Evolutionary conservation across 2,797 vertebrate genomes (phyloP).

Genomic region (Lacerta agilis): DNA sequence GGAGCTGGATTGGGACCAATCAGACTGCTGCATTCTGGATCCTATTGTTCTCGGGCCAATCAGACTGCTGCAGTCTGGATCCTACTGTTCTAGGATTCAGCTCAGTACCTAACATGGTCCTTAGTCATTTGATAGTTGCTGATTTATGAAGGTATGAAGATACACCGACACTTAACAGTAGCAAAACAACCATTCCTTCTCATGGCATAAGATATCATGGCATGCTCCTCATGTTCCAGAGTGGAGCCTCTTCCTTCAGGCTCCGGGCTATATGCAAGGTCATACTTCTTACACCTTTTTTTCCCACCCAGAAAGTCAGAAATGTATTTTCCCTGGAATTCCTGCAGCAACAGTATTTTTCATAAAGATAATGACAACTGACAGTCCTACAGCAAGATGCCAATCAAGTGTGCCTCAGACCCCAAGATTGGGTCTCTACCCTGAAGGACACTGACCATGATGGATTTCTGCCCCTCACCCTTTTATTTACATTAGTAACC

Average conservation of each 20-base stretch:
- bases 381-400: not conserved
- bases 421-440: not conserved
- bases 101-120: too few species aligned
- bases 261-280: not conserved
- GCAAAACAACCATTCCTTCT: not conserved
- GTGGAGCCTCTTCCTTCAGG: not conserved
- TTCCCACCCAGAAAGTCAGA: not conserved
- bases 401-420: not conserved
- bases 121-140: not conserved
- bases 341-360: not conserved
- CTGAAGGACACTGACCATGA: not conserved
- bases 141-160: not conserved
- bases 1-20: too few species aligned
- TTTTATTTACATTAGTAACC: not conserved
- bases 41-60: too few species aligned
- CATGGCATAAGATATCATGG: not conserved
- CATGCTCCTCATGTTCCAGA: not conserved
- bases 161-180: not conserved
- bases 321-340: not conserved
- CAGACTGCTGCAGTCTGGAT: too few species aligned
- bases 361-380: slow-evolving; percentile 1
- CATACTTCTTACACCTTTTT: not conserved
- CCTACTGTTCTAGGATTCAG: too few species aligned
- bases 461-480: not conserved
- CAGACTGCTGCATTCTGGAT: too few species aligned